Percentiles rank a stretch among this genome's conserved stretches.
Conservation (phyloP, 2,888 invertebrate genomes). For the Galeopsomyia nigrocyanea region DNA sequence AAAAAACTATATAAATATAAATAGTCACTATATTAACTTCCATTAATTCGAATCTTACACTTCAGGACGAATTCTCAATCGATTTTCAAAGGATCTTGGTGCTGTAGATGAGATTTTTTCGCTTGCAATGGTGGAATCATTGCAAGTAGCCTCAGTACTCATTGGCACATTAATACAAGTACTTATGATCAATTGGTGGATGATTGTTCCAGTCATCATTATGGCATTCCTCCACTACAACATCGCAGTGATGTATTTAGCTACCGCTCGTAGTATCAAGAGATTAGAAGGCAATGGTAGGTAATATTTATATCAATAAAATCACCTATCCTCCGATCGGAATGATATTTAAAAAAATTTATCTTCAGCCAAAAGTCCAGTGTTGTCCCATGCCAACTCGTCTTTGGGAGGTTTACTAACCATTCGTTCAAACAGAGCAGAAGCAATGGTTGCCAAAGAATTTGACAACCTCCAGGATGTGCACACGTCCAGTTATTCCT, state of each 20-base stretch:
- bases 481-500: conserved; percentile 76
- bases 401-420: conserved; percentile 89
- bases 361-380: conserved; percentile 78
- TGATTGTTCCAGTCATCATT: conserved; percentile 74
- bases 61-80: conserved; percentile 83
- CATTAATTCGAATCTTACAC: neutral
- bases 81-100: conserved; percentile 89
- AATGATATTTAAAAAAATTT: conserved; percentile 17
- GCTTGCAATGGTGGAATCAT: conserved; percentile 75
- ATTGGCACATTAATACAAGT: conserved; percentile 81
- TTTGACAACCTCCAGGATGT: conserved; percentile 82
- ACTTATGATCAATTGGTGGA: conserved; percentile 79
- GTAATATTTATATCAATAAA: conserved; percentile 42
- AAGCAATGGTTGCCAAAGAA: conserved; percentile 80
- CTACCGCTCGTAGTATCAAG: conserved; percentile 81
- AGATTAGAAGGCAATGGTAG: conserved; percentile 73
- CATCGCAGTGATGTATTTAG: conserved; percentile 77
- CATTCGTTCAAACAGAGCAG: conserved; percentile 84
- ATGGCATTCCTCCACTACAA: conserved; percentile 76
- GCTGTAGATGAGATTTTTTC: conserved; percentile 82
- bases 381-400: conserved; percentile 91
- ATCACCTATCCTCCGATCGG: neutral
- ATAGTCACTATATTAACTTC: neutral
- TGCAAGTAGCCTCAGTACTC: conserved; percentile 79
- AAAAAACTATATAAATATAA: neutral